Evolutionary conservation across 2,797 vertebrate species (phyloP).

Genomic region (Pseudomugil tenellus): DNA sequence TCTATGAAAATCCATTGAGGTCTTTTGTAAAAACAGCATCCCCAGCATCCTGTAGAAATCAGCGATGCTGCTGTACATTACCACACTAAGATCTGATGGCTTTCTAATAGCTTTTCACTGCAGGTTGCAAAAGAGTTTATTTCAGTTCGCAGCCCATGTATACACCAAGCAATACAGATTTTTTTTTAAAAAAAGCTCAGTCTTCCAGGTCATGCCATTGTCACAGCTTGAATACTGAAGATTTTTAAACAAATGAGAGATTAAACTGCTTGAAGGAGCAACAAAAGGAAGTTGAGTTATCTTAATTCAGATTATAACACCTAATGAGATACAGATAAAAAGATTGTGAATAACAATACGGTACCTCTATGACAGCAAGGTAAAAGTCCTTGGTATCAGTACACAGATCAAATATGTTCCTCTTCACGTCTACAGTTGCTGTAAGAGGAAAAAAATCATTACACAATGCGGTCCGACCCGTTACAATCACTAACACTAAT

Average conservation of each 20-base stretch:
- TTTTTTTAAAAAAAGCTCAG: too few species aligned
- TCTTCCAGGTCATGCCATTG: too few species aligned
- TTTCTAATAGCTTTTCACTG: too few species aligned
- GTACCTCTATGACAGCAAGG: slow-evolving; percentile 96
- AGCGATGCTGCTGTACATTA: too few species aligned
- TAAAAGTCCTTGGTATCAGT: slow-evolving; percentile 96
- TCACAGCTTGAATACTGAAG: not conserved
- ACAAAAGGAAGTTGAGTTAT: not conserved
- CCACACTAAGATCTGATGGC: too few species aligned
- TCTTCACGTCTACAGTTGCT: slow-evolving; percentile 97
- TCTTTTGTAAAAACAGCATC: too few species aligned
- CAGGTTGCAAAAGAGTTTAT: too few species aligned
- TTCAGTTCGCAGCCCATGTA: too few species aligned
- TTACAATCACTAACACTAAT: not conserved
- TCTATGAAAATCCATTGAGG: too few species aligned
- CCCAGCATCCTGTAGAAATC: too few species aligned
- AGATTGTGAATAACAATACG: too few species aligned
- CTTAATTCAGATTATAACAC: not conserved
- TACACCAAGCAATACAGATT: too few species aligned
- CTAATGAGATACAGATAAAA: not conserved
- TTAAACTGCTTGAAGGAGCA: not conserved
- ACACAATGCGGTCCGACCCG: not conserved
- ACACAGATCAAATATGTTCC: slow-evolving; percentile 96
- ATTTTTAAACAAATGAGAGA: not conserved
- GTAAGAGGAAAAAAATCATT: not conserved